Evolutionary conservation across 2,113 vertebrate species (phyloP), one percentile per base, ranked within the genome.

Genomic region (Notarius lentiginosus): DNA sequence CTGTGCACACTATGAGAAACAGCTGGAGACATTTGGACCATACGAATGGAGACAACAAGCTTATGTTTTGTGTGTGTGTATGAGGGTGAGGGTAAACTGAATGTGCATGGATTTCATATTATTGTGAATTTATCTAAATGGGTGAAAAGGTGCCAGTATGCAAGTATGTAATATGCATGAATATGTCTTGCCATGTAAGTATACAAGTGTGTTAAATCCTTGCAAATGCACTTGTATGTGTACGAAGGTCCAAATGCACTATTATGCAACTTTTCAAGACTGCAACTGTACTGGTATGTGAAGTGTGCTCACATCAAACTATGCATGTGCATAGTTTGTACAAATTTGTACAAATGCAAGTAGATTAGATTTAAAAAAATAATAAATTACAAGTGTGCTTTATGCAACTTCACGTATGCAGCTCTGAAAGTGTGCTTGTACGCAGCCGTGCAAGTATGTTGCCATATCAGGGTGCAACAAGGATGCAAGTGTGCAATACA

Each of bases 1-100:
- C 76, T 61, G 82, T 60, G 77, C 86, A 87, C 85, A 86, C 89
- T 87, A 91, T 86, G 86, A 72, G 88, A 91, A 92, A 90, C 86
- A 90, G 90, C 90, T 90, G 92, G 88, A 91, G 90, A 73, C 41
- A 80, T 60, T 82, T 51, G 66, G 68, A 70, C n/a, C 70, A 61
- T 87, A 81, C 75, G 56, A 88, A 84, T 63, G 15, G 18, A 86
- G 47, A 34, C 73, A 41, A 72, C n/a, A 80, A 87, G 47, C 60
- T 79, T 86, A 87, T 88, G 86, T 30, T 27, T 47, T 66, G 65
- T 53, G 53, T 79, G 51, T 53, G 53, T 75, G 51, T 79, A 55
- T 9, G 47, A 0, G 75, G 7, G 73, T 51, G 24, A 18, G 70
- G 1, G 17, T 73, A 14, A 77, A n/a, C 75, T 17, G 75, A 24